Base-by-base conservation (phyloP, 2,113 vertebrate genomes). In the Poeciliopsis turrubarensis region DNA sequence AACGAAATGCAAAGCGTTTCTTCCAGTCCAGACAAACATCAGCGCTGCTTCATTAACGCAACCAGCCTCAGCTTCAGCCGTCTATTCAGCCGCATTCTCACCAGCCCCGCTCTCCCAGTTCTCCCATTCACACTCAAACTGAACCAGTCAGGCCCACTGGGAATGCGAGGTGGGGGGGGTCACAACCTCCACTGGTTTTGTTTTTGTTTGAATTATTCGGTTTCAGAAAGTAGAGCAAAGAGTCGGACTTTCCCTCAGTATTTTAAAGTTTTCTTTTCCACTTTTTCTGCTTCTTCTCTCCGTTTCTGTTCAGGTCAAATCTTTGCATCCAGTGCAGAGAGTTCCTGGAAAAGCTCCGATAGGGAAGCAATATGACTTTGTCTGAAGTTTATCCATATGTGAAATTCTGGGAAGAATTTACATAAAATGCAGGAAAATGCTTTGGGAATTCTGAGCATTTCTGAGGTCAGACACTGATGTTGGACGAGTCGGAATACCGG, bases 11-110 rank as follows among this genome's bases (percentile, higher is more conserved):
- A 54, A 7, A 19, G 5, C 25, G 25, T 57, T 57, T 57, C 25
- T 7, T n/a, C n/a, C 51, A 57, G 51, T 57, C 51, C 19, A 57
- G 51, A 57, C 2, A 10, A 57, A n/a, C 51, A 3, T 54, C 22
- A 19, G 19, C 5, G 19, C 47, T 1, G 19, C 41, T 54, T 25
- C 19, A 25, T 54, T 9, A 54, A 80, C 84, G 14, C 39, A 41
- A 12, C 39, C 12, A 75, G 69, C 81, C 83, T 90, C 80, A 85
- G 88, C 51, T 89, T 85, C 60, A 29, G n/a, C 65, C 44, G 57
- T 79, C 80, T 65, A 80, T 87, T 84, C 76, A 91, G 61, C 6
- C 0, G 44, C 60, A 66, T 87, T 67, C 86, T 73, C 77, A 74
- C 80, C 65, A 31, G 76, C 86, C 66, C 65, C 73, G 77, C 75